These are phyloP conservation scores for Proterorhinus semilunaris DNA, from an alignment of 2,113 vertebrate genomes.

Conservation along the genomic window DNA sequence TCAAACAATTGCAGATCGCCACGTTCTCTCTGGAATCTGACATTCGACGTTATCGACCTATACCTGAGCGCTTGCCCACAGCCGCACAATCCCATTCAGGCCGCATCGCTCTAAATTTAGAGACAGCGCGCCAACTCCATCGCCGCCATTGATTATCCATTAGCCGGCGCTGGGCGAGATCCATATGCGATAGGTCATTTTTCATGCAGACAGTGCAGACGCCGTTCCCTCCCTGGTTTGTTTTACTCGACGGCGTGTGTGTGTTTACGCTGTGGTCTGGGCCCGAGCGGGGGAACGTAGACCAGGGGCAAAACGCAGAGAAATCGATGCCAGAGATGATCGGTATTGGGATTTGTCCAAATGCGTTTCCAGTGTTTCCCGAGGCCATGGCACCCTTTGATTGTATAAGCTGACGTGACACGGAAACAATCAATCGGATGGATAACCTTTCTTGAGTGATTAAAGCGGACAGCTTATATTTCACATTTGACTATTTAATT, in stretches of 20 bases:
- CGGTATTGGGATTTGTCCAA: background rate
- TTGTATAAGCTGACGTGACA: too few species aligned
- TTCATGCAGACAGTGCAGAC: background rate
- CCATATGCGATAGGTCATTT: slow-evolving; percentile 23
- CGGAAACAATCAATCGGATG: too few species aligned
- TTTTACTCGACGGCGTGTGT: too few species aligned
- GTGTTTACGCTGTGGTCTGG: background rate
- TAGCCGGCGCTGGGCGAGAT: slow-evolving; percentile 29
- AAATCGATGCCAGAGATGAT: background rate
- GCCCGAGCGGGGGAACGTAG: background rate
- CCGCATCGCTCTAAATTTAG: slow-evolving; percentile 26
- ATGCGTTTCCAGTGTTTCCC: background rate
- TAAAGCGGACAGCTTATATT: too few species aligned
- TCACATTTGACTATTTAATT: too few species aligned
- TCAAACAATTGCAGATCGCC: too few species aligned
- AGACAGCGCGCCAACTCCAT: slow-evolving; percentile 23
- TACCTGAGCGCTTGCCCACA: slow-evolving; percentile 15
- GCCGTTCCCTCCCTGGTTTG: too few species aligned
- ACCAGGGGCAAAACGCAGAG: background rate
- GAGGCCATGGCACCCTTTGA: too few species aligned
- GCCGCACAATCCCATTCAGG: background rate
- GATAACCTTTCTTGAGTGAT: too few species aligned
- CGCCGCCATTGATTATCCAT: slow-evolving; percentile 48
- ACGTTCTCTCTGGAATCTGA: too few species aligned
- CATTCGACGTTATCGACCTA: too few species aligned